These are phyloP conservation scores for Lasioglossum villosulum DNA, from an alignment of 2,888 invertebrate genomes.

Conservation along the genomic window DNA sequence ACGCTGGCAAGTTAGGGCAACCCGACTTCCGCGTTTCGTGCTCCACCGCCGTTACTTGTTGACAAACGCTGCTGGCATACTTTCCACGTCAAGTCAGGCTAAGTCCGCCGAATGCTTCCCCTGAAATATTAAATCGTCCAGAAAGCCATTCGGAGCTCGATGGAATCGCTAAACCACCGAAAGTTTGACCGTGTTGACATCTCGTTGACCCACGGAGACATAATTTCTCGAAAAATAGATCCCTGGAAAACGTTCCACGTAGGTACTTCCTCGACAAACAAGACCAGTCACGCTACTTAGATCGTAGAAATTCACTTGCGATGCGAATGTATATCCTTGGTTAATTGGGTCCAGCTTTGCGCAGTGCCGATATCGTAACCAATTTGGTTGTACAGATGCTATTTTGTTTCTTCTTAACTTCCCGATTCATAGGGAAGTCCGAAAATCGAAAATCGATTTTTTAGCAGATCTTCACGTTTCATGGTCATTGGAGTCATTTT, in stretches of 20 bases:
- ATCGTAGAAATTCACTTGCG: not conserved
- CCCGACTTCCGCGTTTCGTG: conserved; percentile 58
- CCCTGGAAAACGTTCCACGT: not conserved
- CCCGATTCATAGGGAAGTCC: no score
- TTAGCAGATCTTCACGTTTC: no score
- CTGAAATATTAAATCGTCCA: conserved; percentile 53
- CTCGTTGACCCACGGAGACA: not conserved
- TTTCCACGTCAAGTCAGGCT: conserved; percentile 16
- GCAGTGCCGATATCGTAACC: no score
- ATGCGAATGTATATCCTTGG: not conserved
- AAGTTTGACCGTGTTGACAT: conserved; percentile 33
- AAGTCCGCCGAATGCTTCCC: conserved; percentile 29
- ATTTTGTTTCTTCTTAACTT: no score
- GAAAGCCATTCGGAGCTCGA: conserved; percentile 41
- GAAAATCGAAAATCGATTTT: no score
- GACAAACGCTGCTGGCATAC: conserved; percentile 32
- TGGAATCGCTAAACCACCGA: conserved; percentile 24
- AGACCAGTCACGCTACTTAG: conserved; percentile 32
- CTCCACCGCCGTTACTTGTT: conserved; percentile 47
- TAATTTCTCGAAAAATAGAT: conserved; percentile 3
- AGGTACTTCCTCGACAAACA: conserved; percentile 5
- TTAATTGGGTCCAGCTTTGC: not conserved
- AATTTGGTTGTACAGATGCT: no score
- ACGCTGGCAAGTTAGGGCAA: conserved; percentile 43
- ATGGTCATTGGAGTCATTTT: no score